These are phyloP conservation scores for Spodoptera litura DNA, from an alignment of 1,140 invertebrate genomes.

Conservation along the genomic window DNA sequence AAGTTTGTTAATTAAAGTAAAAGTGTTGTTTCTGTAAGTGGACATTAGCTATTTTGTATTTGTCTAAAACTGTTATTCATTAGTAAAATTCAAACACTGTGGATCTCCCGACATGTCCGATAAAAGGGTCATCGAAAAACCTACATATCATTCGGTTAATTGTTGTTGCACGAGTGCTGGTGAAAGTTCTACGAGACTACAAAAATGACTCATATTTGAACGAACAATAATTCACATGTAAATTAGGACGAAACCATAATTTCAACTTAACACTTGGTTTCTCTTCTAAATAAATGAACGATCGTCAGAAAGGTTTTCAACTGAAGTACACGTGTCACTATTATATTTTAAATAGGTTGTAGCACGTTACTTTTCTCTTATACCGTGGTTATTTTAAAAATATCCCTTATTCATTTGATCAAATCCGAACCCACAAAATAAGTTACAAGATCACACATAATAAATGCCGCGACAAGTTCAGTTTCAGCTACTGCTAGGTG, in stretches of 20 bases:
- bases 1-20: conserved; percentile 18
- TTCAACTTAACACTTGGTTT: conserved; percentile 53
- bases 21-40: conserved; percentile 2
- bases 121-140: conserved; percentile 50
- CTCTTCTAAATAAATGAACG: conserved; percentile 52
- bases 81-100: not conserved
- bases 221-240: conserved; percentile 77
- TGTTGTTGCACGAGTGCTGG: conserved; percentile 68
- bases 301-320: not conserved
- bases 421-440: not conserved
- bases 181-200: conserved; percentile 76
- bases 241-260: conserved; percentile 70
- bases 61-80: not conserved
- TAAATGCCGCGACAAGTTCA: no score
- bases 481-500: no score
- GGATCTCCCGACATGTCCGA: conserved; percentile 2
- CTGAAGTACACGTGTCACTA: not conserved
- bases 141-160: conserved; percentile 65
- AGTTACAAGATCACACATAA: no score
- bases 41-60: not conserved
- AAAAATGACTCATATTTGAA: conserved; percentile 79
- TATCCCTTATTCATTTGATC: no score
- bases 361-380: no score
- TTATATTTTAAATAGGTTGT: no score
- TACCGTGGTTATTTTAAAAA: no score